phyloP scores from a whole-genome alignment of 2,888 invertebrate species.

The Lobophora halterata region DNA sequence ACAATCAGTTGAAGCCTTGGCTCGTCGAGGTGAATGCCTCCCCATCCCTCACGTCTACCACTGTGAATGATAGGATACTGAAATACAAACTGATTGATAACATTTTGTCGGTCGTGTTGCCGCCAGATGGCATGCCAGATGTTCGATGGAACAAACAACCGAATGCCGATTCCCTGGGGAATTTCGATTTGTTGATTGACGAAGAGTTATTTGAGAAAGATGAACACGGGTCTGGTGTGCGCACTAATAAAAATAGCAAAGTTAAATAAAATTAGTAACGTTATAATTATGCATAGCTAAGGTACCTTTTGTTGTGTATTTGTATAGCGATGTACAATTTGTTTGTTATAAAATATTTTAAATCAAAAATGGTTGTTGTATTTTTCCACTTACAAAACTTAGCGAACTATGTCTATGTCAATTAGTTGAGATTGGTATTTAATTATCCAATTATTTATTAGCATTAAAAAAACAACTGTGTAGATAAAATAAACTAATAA shows the following conservation, averaged over 20 bases:
- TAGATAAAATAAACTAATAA: background rate
- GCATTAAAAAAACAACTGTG: background rate
- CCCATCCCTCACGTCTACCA: constrained; percentile 96
- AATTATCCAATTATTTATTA: too few relatives aligned
- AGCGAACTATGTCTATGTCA: too few relatives aligned
- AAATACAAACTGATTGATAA: constrained; percentile 97
- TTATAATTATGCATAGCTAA: too few relatives aligned
- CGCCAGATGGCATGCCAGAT: constrained; percentile 93
- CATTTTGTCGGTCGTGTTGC: constrained; percentile 93
- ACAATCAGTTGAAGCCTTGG: constrained; percentile 96
- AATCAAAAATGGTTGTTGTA: too few relatives aligned
- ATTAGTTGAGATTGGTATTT: too few relatives aligned
- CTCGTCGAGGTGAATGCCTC: constrained; percentile 97
- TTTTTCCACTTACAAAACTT: too few relatives aligned
- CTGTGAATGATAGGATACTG: constrained; percentile 94
- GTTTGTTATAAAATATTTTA: too few relatives aligned
- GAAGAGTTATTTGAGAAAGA: constrained; percentile 89
- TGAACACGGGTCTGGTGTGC: constrained; percentile 56
- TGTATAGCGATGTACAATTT: too few relatives aligned
- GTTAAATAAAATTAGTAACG: too few relatives aligned
- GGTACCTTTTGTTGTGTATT: too few relatives aligned
- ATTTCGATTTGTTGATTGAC: constrained; percentile 91
- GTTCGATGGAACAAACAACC: constrained; percentile 94
- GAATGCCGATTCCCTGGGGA: constrained; percentile 86
- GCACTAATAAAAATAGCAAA: constrained; percentile 44